Conservation (phyloP, 2,888 invertebrate species). For the Tenthredo distinguenda region DNA sequence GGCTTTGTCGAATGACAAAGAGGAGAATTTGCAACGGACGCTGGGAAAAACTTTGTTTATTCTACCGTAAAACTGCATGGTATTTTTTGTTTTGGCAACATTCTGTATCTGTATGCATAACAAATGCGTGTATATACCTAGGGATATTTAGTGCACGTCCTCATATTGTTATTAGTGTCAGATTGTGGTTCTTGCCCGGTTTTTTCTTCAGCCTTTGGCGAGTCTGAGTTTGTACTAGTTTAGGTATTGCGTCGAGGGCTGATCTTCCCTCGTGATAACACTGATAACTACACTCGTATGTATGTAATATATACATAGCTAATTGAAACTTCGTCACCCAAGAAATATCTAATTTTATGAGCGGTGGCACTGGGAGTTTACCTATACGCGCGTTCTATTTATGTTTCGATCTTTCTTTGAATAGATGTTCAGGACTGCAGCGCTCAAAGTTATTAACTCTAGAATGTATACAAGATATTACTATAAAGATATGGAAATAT, state of each 20-base stretch:
- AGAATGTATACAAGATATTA: not conserved
- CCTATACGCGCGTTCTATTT: not conserved
- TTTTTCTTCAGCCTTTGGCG: not conserved
- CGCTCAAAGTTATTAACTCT: not conserved
- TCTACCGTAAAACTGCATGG: not conserved
- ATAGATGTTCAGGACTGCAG: not conserved
- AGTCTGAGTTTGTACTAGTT: not conserved
- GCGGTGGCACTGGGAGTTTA: not conserved
- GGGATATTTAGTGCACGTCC: not conserved
- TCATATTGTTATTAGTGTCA: not conserved
- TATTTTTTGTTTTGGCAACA: not conserved
- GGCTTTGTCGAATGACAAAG: too few species aligned
- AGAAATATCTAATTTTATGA: conserved; percentile 15
- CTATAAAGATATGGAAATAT: not conserved
- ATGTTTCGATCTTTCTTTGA: not conserved
- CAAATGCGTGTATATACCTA: not conserved
- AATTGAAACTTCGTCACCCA: conserved; percentile 6
- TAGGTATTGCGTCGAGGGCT: not conserved
- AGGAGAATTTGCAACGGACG: not conserved
- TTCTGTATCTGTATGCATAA: not conserved
- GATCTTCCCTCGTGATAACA: not conserved
- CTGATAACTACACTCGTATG: not conserved
- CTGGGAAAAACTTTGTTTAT: not conserved
- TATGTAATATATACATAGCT: not conserved
- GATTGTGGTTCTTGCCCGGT: not conserved